Evolutionary conservation across 2,113 vertebrate genomes (phyloP), one percentile per base, ranked within the genome.

Genomic region (Oreamnos americanus): DNA sequence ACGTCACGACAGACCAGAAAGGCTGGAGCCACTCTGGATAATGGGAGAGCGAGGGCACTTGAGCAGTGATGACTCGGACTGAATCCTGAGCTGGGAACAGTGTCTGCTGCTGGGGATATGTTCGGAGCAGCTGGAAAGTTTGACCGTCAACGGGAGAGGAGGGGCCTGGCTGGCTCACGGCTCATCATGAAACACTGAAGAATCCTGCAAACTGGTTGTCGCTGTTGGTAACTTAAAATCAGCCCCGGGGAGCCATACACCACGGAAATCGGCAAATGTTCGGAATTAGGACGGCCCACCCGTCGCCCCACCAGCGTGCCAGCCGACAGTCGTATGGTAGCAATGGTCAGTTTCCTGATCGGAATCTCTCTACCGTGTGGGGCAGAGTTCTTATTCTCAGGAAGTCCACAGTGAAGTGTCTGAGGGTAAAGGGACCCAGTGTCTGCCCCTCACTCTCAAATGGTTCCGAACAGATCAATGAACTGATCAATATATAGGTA

Each of bases 131-230:
- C 43, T 28, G 43, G 74, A 28, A 33, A 49, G 78, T 30, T 19
- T 11, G 28, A 79, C 43, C 2, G 1, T 82, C 30, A 51, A n/a
- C 0, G 0, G 47, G 1, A 51, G 30, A 33, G 10, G 10, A 19
- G 47, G 30, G 28, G 47, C 79, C 79, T 49, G 47, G 47, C 5
- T 51, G 30, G 28, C 47, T 33, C 47, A 23, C 30, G 10, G 30
- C 79, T 51, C 16, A n/a, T 2, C 9, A 1, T n/a, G 49, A n/a
- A 21, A n/a, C 47, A 7, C 0, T n/a, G 16, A 51, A 6, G 47
- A 51, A 51, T n/a, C 3, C 49, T 23, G 79, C 16, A 82, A n/a
- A n/a, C 79, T 6, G 9, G 79, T 21, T n/a, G 79, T n/a, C n/a
- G 33, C 33, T 82, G 30, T 23, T 0, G 47, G 19, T 7, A 82